These are phyloP conservation scores for Aleiodes sp. DNA, from an alignment of 1,140 invertebrate species.

Conservation along the genomic window DNA sequence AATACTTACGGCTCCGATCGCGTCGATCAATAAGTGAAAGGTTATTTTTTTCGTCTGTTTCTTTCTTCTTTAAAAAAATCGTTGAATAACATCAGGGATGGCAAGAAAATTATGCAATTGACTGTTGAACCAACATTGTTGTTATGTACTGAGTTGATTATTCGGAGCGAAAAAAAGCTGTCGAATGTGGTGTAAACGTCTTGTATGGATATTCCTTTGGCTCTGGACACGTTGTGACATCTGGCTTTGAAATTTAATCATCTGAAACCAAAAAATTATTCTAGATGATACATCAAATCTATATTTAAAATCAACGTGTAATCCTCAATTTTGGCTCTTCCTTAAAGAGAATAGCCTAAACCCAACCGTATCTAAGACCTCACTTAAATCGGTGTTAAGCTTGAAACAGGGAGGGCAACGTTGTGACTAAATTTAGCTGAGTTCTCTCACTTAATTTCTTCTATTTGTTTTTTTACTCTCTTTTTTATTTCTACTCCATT, in stretches of 20 bases:
- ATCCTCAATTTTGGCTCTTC: conserved; percentile 20
- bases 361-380: neutral
- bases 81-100: no score
- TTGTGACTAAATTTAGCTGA: neutral
- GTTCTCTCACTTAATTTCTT: neutral
- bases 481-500: neutral
- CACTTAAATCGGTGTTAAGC: conserved; percentile 13
- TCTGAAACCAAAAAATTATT: neutral
- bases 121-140: neutral
- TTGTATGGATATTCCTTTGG: conserved; percentile 44
- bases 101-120: neutral
- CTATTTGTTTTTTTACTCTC: no score
- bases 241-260: conserved; percentile 36
- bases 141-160: neutral
- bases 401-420: neutral
- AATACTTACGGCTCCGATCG: neutral
- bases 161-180: neutral
- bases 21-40: conserved; percentile 13
- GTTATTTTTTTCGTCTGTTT: neutral
- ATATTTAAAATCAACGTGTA: conserved; percentile 19
- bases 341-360: conserved; percentile 20
- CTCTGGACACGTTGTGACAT: conserved; percentile 34
- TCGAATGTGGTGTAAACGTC: conserved; percentile 49
- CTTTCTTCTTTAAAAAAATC: neutral
- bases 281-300: conserved; percentile 12